Conservation (phyloP, 1,140 invertebrate species). For the Lucilia cuprina region DNA sequence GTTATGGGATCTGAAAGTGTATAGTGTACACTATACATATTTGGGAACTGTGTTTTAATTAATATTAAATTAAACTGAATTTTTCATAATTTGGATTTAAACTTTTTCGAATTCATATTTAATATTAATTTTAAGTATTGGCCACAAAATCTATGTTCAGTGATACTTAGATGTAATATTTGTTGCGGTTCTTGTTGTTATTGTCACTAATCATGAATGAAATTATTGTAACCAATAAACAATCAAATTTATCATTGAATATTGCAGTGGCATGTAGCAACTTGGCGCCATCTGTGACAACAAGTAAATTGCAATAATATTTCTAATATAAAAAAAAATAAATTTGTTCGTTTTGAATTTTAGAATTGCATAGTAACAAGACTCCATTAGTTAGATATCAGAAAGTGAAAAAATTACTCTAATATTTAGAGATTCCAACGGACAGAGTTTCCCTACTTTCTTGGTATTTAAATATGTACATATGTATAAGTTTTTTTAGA, state of each 20-base stretch:
- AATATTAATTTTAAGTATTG: too few species aligned
- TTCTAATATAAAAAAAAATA: constrained; percentile 33
- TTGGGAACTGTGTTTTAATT: too few species aligned
- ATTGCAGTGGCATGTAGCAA: constrained; percentile 35
- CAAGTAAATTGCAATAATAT: constrained; percentile 55
- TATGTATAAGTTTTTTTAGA: too few species aligned
- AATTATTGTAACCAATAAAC: constrained; percentile 39
- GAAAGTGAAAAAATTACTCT: too few species aligned
- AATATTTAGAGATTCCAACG: not conserved
- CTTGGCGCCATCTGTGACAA: constrained; percentile 61
- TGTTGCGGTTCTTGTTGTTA: not conserved
- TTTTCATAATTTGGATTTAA: too few species aligned
- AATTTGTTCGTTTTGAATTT: not conserved
- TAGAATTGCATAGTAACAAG: not conserved
- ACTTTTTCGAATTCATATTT: too few species aligned
- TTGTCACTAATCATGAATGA: not conserved
- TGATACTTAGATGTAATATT: not conserved
- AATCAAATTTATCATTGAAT: constrained; percentile 42
- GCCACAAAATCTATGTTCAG: too few species aligned
- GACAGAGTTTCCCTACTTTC: too few species aligned
- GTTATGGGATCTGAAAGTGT: too few species aligned
- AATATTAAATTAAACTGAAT: too few species aligned
- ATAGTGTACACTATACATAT: too few species aligned
- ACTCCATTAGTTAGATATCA: not conserved
- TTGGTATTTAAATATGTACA: too few species aligned